Base-by-base conservation (phyloP, 2,888 invertebrate genomes). In the Athripsodes cinereus region DNA sequence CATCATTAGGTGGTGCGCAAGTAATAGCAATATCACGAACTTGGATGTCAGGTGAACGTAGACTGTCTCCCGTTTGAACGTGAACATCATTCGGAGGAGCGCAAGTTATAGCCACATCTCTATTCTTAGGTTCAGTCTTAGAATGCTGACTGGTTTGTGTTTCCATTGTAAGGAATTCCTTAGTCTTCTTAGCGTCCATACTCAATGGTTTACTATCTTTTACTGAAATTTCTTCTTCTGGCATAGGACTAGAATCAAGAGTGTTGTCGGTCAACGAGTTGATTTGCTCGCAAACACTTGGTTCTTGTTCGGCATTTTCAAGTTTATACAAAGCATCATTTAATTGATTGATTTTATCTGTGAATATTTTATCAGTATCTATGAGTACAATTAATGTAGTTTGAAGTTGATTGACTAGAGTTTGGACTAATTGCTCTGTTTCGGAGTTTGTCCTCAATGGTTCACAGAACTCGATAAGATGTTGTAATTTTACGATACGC, bases 221-320 rank as follows among this genome's bases (percentile, higher is more conserved):
- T 2, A 54, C 51, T 13, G 56, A 40, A 16, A 55, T 34, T 60
- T 63, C 80, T 71, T 87, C 86, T 69, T 86, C 85, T 1, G 87
- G 86, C 84, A 87, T 86, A 55, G 86, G 85, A 50, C 81, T 80
- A 0, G 87, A 86, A 70, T 86, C 86, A 50, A 87, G 80, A 5
- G 87, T 87, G 63, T 80, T 75, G 65, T 83, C 82, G 34, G 81
- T 82, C 66, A 81, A 74, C 21, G 82, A 79, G 57, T 82, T 80
- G 5, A 68, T 48, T 68, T 59, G 58, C 22, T 62, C 62, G 19
- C 55, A 57, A n/a, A 57, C 47, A 8, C 56, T 47, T 35, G 58
- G 55, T 67, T 69, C 60, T 66, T 66, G 58, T 66, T 67, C 60
- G 67, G 69, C 58, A 67, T 72, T 61, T 70, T 66, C 16, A 52